Evolutionary conservation across 1,140 invertebrate species (phyloP).

Genomic region (Drosophila tropicalis): DNA sequence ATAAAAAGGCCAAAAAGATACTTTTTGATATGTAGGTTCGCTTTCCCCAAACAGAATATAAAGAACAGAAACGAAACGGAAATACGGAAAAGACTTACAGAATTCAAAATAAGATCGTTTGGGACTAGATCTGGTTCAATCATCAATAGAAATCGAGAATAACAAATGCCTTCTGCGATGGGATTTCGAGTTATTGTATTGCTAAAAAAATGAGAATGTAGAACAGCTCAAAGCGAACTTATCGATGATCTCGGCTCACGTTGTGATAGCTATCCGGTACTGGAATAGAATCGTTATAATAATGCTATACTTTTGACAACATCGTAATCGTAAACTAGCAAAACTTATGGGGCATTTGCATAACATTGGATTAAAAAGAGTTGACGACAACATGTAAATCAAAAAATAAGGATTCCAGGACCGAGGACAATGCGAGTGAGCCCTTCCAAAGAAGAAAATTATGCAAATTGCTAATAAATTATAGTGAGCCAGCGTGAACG

Average conservation of each 20-base stretch:
- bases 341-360: slow-evolving; percentile 68
- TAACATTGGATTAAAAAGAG: slow-evolving; percentile 74
- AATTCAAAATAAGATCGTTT: too few species aligned
- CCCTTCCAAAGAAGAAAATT: slow-evolving; percentile 73
- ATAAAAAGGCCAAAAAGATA: background rate
- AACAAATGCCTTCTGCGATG: too few species aligned
- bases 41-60: background rate
- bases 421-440: slow-evolving; percentile 55
- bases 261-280: too few species aligned
- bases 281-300: slow-evolving; percentile 31
- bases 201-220: too few species aligned
- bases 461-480: slow-evolving; percentile 82
- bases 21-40: background rate
- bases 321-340: slow-evolving; percentile 52
- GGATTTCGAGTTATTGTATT: too few species aligned
- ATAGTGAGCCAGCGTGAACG: slow-evolving; percentile 74
- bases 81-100: too few species aligned
- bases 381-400: slow-evolving; percentile 67
- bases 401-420: slow-evolving; percentile 55
- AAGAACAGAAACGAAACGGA: too few species aligned
- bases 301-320: background rate
- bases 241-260: slow-evolving; percentile 20
- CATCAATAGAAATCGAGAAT: too few species aligned
- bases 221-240: slow-evolving; percentile 1
- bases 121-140: too few species aligned